Base-by-base conservation (phyloP, 2,113 vertebrate genomes). In the Oriolus oriolus region DNA sequence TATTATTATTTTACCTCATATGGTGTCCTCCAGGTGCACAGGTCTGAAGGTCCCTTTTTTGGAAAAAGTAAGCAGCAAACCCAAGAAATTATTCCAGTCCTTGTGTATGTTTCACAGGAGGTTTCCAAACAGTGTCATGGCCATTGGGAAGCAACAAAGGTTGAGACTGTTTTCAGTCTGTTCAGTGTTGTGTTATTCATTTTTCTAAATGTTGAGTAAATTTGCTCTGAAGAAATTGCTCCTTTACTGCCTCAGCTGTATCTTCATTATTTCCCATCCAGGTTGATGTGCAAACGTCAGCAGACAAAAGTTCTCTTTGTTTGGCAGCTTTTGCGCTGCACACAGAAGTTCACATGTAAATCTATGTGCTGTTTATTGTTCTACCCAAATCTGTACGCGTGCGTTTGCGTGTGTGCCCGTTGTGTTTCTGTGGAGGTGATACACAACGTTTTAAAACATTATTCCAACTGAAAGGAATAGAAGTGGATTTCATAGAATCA, bases 121-220 rank as follows among this genome's bases (percentile, higher is more conserved):
- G 35, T 66, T 95, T 94, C 89, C 77, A 96, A 92, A 54, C 80
- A 85, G 42, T 95, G 86, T 91, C 80, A 76, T 96, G 83, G 84
- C 8, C 0, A 0, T 78, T 91, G 77, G 86, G 45, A 86, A 82
- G 45, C 35, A 65, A 82, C 61, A 93, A 89, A 87, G 41, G 13
- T 33, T 75, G 85, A 83, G 64, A 71, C 66, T 90, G 79, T 95
- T 88, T 95, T 84, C 91, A 53, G 76, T 80, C 53, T 91, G 41
- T 82, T 92, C 57, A 7, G 12, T 54, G 56, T 44, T 70, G 45
- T 81, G 35, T 77, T 82, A 82, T 61, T 95, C 44, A 53, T 83
- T 95, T 93, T 90, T 73, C 84, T 87, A 70, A 35, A 73, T 94
- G 35, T 33, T 94, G 82, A 82, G 42, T 87, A 93, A 87, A 96